These are phyloP conservation scores for Pachyramphus minor DNA, from an alignment of 2,113 vertebrate genomes.

Conservation along the genomic window DNA sequence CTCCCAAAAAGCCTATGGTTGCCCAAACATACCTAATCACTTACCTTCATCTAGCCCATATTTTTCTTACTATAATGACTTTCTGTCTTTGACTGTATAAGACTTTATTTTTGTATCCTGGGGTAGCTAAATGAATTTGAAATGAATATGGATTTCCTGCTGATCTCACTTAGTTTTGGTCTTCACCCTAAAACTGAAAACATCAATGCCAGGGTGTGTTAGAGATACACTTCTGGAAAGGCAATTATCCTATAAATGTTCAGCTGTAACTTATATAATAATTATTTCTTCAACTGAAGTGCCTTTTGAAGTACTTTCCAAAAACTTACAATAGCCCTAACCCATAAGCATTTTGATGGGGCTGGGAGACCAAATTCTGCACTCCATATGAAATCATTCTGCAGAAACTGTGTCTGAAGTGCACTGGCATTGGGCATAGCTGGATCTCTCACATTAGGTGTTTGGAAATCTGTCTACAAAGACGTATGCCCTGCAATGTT, in stretches of 20 bases:
- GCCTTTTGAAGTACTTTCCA: slow-evolving; percentile 64
- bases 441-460: slow-evolving; percentile 16
- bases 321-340: slow-evolving; percentile 34
- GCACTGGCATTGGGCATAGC: not conserved
- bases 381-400: slow-evolving; percentile 18
- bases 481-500: not conserved
- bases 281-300: slow-evolving; percentile 61
- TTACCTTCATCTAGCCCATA: slow-evolving; percentile 11
- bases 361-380: slow-evolving; percentile 20
- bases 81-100: slow-evolving; percentile 1
- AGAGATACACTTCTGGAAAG: slow-evolving; percentile 64
- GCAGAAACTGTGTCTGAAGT: slow-evolving; percentile 4
- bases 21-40: not conserved
- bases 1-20: not conserved
- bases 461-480: slow-evolving; percentile 16
- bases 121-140: slow-evolving; percentile 45
- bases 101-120: slow-evolving; percentile 49
- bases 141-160: slow-evolving; percentile 56
- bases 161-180: slow-evolving; percentile 54
- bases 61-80: slow-evolving; percentile 48
- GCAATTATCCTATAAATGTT: slow-evolving; percentile 64
- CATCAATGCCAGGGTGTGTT: slow-evolving; percentile 56
- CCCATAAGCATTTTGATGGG: slow-evolving; percentile 4
- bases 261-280: slow-evolving; percentile 65
- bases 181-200: slow-evolving; percentile 50